These are phyloP conservation scores for Andrena bucephala DNA, from an alignment of 2,888 invertebrate genomes.

Conservation along the genomic window DNA sequence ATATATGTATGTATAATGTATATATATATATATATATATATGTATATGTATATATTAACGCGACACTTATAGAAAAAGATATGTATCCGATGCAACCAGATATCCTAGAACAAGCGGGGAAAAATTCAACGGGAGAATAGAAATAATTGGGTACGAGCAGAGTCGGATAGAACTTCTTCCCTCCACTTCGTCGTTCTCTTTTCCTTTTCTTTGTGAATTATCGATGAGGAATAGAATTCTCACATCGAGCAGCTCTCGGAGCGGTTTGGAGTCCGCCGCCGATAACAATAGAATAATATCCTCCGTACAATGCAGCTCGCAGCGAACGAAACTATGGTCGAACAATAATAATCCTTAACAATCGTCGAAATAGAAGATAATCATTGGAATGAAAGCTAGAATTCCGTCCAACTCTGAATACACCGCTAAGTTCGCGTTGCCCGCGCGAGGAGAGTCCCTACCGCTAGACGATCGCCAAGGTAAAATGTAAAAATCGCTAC, in stretches of 20 bases:
- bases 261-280: not conserved
- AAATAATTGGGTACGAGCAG: conserved; percentile 32
- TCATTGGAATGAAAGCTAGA: conserved; percentile 3
- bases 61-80: conserved; percentile 59
- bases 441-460: not conserved
- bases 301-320: not conserved
- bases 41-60: conserved; percentile 45
- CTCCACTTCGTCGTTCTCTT: not conserved
- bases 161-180: conserved; percentile 44
- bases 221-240: not conserved
- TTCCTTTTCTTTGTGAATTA: not conserved
- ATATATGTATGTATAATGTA: conserved; percentile 49
- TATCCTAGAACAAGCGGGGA: conserved; percentile 53
- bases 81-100: conserved; percentile 53
- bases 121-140: conserved; percentile 42
- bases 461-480: not conserved
- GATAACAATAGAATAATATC: not conserved
- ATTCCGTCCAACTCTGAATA: conserved; percentile 41
- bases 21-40: conserved; percentile 37
- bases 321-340: conserved; percentile 3
- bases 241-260: not conserved
- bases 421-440: not conserved
- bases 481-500: conserved; percentile 22
- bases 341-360: not conserved
- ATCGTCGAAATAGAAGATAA: not conserved